Evolutionary conservation across 2,888 invertebrate species (phyloP), one percentile per base, ranked within the genome.

Genomic region (Megastigmus dorsalis): DNA sequence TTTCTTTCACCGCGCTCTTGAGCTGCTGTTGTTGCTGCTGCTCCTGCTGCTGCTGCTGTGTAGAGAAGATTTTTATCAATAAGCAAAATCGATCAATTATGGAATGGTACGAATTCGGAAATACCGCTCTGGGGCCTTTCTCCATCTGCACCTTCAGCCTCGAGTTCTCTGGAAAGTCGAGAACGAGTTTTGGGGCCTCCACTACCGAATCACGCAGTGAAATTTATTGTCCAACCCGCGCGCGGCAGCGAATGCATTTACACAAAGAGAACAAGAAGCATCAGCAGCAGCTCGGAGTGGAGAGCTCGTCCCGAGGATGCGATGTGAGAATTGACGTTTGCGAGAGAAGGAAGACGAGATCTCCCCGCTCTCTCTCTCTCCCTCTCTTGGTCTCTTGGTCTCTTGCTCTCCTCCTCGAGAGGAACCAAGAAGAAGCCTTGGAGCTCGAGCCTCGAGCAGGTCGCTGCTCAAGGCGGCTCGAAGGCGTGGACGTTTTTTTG

Each of bases 401-500:
- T 9, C 33, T 18, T 2, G 7, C 33, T 15, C 18, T 18, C 33
- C 2, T 9, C 18, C 9, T n/a, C 3, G 4, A 52, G 52, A 52
- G n/a, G n/a, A n/a, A n/a, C n/a, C n/a, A 5, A 30, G 30, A 52
- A 28, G 26, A 50, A 26, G 50, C 26, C 28, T 28, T 7, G n/a
- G 20, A 52, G 52, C 52, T 7, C 5, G 20, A 52, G 52, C 52
- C 52, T 9, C 13, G 52, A 52, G 30, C 55, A 55, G 36, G 55
- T 55, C 18, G 55, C 15, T 18, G 7, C 28, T 7, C n/a, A n/a
- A n/a, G n/a, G n/a, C n/a, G n/a, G 55, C 33, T 81, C n/a, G 81
- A 80, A 84, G 85, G 84, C 84, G 85, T 84, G 83, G 85, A 85
- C 81, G 82, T 84, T 84, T 86, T 86, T 85, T 79, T 79, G 77